These are phyloP conservation scores for Eurypyga helias DNA, from an alignment of 2,113 vertebrate genomes.

Conservation along the genomic window DNA sequence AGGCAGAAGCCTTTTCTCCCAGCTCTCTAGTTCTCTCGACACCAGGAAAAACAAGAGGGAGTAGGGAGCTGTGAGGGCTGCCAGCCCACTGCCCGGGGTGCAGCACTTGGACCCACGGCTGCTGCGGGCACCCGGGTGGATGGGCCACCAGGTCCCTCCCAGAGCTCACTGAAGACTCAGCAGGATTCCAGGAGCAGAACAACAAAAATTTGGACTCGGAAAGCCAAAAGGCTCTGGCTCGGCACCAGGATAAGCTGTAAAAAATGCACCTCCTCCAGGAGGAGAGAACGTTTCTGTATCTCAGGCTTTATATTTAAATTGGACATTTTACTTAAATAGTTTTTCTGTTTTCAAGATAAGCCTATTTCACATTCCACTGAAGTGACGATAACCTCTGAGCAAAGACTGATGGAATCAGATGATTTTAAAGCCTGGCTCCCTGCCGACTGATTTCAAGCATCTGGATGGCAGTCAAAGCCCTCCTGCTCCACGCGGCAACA, in stretches of 20 bases:
- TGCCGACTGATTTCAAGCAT: neutral
- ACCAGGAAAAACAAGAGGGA: neutral
- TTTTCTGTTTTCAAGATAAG: constrained; percentile 4
- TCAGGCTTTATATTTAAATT: neutral
- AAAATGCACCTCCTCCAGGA: neutral
- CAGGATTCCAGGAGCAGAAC: neutral
- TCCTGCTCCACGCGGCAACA: neutral
- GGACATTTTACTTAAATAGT: neutral
- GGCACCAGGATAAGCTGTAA: neutral
- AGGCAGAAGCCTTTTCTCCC: neutral
- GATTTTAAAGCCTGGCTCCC: neutral
- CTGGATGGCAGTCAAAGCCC: neutral
- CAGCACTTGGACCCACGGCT: neutral
- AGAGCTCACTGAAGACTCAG: neutral
- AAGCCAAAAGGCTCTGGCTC: neutral
- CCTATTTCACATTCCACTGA: constrained; percentile 16
- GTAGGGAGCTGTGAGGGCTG: neutral
- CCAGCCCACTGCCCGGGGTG: fast-evolving
- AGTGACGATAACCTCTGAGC: neutral
- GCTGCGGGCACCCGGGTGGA: neutral
- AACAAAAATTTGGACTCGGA: neutral
- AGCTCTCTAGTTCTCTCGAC: neutral
- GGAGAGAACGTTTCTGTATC: neutral
- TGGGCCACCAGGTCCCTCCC: neutral
- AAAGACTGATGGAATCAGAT: neutral